These are phyloP conservation scores for Plemyria rubiginata DNA, from an alignment of 2,888 invertebrate species.

Conservation along the genomic window DNA sequence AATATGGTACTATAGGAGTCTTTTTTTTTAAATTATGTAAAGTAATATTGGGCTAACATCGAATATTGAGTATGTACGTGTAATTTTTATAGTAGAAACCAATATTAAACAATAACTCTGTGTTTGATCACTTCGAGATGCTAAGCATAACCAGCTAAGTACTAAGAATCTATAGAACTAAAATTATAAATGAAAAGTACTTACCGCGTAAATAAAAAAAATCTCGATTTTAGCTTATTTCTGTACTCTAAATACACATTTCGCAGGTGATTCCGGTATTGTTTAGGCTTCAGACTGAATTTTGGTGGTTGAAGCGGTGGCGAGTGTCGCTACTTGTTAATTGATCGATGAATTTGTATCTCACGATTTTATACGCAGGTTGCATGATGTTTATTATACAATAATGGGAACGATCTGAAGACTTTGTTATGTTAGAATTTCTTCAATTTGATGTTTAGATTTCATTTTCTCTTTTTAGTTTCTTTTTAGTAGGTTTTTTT, in stretches of 20 bases:
- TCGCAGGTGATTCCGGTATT: constrained; percentile 14
- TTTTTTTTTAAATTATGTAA: no score
- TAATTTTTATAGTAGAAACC: no score
- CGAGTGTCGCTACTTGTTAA: constrained; percentile 57
- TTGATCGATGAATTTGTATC: constrained; percentile 63
- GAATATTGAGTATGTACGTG: no score
- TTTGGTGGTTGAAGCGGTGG: constrained; percentile 49
- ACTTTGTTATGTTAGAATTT: neutral
- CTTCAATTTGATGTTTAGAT: no score
- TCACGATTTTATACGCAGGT: constrained; percentile 61
- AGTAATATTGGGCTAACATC: no score
- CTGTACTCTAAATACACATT: constrained; percentile 10
- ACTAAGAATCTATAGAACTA: neutral
- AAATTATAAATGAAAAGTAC: neutral
- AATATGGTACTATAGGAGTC: no score
- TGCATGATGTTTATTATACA: constrained; percentile 20
- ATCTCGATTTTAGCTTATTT: neutral
- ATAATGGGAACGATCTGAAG: neutral
- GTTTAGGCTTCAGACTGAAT: constrained; percentile 47
- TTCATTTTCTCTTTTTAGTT: no score
- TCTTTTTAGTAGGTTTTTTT: no score
- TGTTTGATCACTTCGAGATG: no score
- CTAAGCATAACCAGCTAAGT: neutral
- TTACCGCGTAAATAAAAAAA: constrained; percentile 24
- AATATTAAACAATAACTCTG: no score